phyloP scores from a whole-genome alignment of 53 echinoderm and acorn worm genomes.

The Temnopleurus reevesii region DNA sequence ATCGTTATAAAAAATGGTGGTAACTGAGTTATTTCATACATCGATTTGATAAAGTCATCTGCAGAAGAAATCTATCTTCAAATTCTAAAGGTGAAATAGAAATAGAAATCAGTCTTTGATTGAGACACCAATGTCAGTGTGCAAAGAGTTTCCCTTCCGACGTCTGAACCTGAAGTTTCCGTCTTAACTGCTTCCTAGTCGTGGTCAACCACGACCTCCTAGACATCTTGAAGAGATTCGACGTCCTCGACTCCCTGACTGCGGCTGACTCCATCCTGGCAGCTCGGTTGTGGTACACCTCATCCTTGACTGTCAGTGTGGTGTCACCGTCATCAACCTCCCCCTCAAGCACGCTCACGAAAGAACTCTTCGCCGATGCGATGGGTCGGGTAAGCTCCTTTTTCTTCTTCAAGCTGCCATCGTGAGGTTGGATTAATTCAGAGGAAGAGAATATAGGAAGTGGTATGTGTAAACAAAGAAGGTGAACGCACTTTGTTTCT shows the following conservation, averaged over 20 bases:
- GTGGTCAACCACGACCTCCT: slow-evolving; percentile 57
- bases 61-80: too few species aligned
- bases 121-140: neutral
- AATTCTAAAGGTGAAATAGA: neutral
- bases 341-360: slow-evolving; percentile 28
- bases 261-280: slow-evolving; percentile 52
- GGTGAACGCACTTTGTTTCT: neutral
- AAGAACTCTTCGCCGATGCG: slow-evolving; percentile 16
- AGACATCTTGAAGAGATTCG: slow-evolving; percentile 60
- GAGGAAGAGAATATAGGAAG: slow-evolving; percentile 28
- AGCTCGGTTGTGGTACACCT: slow-evolving; percentile 52
- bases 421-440: neutral
- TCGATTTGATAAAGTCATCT: too few species aligned
- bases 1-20: too few species aligned
- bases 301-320: neutral
- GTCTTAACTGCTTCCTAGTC: slow-evolving; percentile 44
- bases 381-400: neutral
- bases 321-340: neutral
- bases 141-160: slow-evolving; percentile 51
- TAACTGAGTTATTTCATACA: too few species aligned
- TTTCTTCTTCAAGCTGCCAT: slow-evolving; percentile 37
- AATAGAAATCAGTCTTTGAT: neutral
- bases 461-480: neutral
- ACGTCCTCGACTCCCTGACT: slow-evolving; percentile 37
- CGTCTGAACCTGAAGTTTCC: slow-evolving; percentile 57